Evolutionary conservation across 1,140 invertebrate genomes (phyloP).

Genomic region (Sarcophaga peregrina): DNA sequence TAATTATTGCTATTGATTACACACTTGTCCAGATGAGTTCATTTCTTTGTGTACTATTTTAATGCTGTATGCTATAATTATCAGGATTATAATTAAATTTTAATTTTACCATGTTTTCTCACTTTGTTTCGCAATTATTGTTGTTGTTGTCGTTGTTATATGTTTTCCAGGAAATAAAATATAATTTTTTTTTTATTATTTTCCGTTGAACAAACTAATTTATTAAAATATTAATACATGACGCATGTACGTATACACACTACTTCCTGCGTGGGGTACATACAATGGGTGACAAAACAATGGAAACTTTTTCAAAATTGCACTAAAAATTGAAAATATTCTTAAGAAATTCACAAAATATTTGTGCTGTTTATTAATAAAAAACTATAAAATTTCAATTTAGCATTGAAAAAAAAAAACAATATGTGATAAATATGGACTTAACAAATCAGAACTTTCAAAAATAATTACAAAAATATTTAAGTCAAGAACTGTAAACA

Average conservation of each 20-base stretch:
- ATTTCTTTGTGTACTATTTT: not conserved
- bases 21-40: conserved; percentile 10
- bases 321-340: no score
- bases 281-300: no score
- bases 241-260: not conserved
- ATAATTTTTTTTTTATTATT: not conserved
- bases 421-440: no score
- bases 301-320: no score
- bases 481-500: no score
- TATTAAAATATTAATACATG: not conserved
- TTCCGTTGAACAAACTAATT: not conserved
- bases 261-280: not conserved
- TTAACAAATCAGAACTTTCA: no score
- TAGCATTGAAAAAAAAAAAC: no score
- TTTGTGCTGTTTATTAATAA: no score
- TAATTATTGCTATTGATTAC: conserved; percentile 4
- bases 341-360: no score
- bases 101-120: not conserved
- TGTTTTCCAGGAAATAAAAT: not conserved
- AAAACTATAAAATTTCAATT: no score
- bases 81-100: conserved; percentile 6
- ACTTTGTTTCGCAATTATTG: not conserved
- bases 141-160: no score
- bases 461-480: no score
- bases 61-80: not conserved